Evolutionary conservation across 1,140 invertebrate species (phyloP).

Genomic region (Ooceraea biroi): DNA sequence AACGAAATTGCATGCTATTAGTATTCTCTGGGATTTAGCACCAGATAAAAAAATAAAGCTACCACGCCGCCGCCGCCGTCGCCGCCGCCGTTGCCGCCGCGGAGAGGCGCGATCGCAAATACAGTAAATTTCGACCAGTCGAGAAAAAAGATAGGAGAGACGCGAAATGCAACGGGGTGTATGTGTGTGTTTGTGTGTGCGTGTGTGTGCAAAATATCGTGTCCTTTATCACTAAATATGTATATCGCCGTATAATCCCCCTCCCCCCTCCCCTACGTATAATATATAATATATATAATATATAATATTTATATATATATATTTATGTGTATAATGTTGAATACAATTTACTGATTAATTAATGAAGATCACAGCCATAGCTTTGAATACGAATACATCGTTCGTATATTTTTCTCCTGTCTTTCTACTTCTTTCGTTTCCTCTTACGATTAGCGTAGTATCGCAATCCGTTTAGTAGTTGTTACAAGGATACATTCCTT

Average conservation of each 20-base stretch:
- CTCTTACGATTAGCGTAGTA: constrained; percentile 80
- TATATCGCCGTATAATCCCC: constrained; percentile 58
- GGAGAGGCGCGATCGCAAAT: constrained; percentile 28
- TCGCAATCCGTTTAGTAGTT: constrained; percentile 77
- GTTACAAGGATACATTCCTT: constrained; percentile 80
- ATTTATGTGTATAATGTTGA: constrained; percentile 82
- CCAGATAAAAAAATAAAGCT: constrained; percentile 62
- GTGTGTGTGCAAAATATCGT: constrained; percentile 70
- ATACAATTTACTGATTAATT: constrained; percentile 83
- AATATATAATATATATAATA: constrained; percentile 79
- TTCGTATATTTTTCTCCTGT: constrained; percentile 82
- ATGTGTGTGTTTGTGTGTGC: too few species aligned
- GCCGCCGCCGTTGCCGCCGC: neutral
- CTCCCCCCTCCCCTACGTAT: constrained; percentile 66
- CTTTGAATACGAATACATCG: constrained; percentile 85
- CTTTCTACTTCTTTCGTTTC: neutral
- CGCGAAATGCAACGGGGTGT: constrained; percentile 58
- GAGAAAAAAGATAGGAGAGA: constrained; percentile 14
- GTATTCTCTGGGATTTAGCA: constrained; percentile 61
- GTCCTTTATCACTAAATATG: constrained; percentile 59
- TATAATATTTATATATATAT: constrained; percentile 74
- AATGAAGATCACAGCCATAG: constrained; percentile 86
- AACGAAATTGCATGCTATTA: constrained; percentile 49
- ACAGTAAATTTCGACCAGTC: constrained; percentile 31
- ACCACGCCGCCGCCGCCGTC: constrained; percentile 1